Base-by-base conservation (phyloP, 2,888 invertebrate genomes). In the Aphrophora alni region DNA sequence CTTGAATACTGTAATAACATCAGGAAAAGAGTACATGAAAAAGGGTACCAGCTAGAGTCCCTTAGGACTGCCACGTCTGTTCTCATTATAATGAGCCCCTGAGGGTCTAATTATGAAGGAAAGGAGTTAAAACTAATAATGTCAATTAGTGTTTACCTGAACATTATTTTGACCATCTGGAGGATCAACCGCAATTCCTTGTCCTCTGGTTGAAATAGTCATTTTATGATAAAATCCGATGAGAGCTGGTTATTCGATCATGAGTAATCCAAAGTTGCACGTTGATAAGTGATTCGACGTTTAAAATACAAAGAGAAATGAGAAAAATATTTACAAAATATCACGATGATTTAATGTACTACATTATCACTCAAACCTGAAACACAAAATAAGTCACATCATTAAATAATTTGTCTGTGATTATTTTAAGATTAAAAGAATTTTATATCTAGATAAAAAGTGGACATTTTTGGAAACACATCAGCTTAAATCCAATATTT, bases 121-220 rank as follows among this genome's bases (percentile, higher is more conserved):
- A n/a, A n/a, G n/a, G n/a, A n/a, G n/a, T n/a, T n/a, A n/a, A n/a
- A n/a, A n/a, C n/a, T n/a, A n/a, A n/a, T n/a, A n/a, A n/a, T n/a
- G n/a, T n/a, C n/a, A n/a, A n/a, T n/a, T n/a, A n/a, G n/a, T 33
- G 8, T 83, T 83, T 81, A 85, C 85, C 81, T 84, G 84, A 24
- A 84, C 84, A 72, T 85, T 85, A 81, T 84, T 85, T 76, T 86
- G 86, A 78, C 85, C 85, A 82, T 91, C 92, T 83, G 91, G 89
- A 86, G 90, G 90, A 86, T 92, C 91, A 86, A 90, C 90, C 84
- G 90, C 89, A 84, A 90, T 89, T 86, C 90, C 90, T 88, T 92
- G 91, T 87, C 91, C 91, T 88, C 91, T 90, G 81, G 91, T 91
- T 87, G 91, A 91, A 88, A 92, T 92, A 87, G 92, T 92, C 92